Conservation (phyloP, 92 coral and sea anemone species). For the Galaxea fascicularis region DNA sequence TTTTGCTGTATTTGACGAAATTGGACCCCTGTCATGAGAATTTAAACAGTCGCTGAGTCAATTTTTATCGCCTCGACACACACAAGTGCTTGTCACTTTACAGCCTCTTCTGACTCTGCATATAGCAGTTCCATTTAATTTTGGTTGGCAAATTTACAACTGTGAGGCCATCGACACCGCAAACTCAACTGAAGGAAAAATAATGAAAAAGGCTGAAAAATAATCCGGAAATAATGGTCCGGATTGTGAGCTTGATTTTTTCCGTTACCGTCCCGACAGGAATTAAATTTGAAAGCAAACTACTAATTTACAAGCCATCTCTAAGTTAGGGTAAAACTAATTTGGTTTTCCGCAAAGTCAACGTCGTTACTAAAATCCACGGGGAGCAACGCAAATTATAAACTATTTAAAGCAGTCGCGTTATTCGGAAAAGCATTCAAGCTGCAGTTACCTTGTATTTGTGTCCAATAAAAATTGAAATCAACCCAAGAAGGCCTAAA, state of each 20-base stretch:
- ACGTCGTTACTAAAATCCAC: background rate
- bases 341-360: background rate
- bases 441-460: too few species aligned
- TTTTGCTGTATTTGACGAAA: background rate
- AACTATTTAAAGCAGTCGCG: slow-evolving; percentile 5
- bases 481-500: too few species aligned
- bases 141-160: slow-evolving; percentile 30
- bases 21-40: background rate
- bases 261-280: background rate
- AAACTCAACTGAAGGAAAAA: background rate
- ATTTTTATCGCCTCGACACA: background rate
- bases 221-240: slow-evolving; percentile 11
- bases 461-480: too few species aligned
- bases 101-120: background rate
- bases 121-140: background rate
- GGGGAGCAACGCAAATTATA: background rate
- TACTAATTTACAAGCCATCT: background rate
- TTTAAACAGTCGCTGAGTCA: background rate
- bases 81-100: too few species aligned
- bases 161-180: background rate
- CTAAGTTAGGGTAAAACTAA: slow-evolving; percentile 1
- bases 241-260: background rate
- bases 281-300: background rate
- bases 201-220: background rate
- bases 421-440: too few species aligned